Percentiles rank a stretch among this genome's conserved stretches.
Evolutionary conservation across 2,888 invertebrate genomes (phyloP).

Genomic region (Oligia strigilis): DNA sequence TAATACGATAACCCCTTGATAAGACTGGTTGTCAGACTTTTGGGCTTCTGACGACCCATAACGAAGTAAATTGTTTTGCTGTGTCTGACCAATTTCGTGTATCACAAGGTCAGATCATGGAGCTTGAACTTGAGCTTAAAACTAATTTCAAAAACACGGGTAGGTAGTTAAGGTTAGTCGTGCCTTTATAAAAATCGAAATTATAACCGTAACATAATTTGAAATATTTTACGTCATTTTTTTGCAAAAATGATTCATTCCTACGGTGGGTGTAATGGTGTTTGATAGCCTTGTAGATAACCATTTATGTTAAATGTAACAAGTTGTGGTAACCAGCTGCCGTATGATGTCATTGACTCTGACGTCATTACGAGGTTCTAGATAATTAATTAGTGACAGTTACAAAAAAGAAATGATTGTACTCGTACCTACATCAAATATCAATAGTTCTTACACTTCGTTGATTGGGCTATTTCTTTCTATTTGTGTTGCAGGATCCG

Average conservation of each 20-base stretch:
- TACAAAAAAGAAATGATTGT: not conserved
- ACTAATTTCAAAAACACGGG: conserved; percentile 18
- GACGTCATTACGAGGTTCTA: conserved; percentile 32
- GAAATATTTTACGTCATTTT: conserved; percentile 47
- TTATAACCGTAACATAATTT: conserved; percentile 51
- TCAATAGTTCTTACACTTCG: not conserved
- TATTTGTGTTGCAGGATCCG: not conserved
- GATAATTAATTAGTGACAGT: conserved; percentile 24
- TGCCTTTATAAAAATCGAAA: conserved; percentile 42
- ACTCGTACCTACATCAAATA: not conserved
- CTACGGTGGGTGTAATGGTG: conserved; percentile 38
- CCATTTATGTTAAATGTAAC: conserved; percentile 60
- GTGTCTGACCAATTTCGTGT: conserved; percentile 1
- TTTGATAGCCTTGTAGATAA: conserved; percentile 61
- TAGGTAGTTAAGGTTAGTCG: conserved; percentile 47
- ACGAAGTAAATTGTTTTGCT: not conserved
- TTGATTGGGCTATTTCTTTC: not conserved
- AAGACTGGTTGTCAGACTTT: too few relatives aligned
- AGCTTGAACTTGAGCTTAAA: conserved; percentile 40
- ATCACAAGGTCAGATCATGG: conserved; percentile 38
- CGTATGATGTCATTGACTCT: conserved; percentile 55
- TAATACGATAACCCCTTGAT: too few relatives aligned
- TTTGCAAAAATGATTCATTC: conserved; percentile 57
- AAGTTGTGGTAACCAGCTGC: conserved; percentile 55
- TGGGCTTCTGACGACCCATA: too few relatives aligned